These are phyloP conservation scores for Hecatera dysodea DNA, from an alignment of 2,888 invertebrate genomes.

Conservation along the genomic window DNA sequence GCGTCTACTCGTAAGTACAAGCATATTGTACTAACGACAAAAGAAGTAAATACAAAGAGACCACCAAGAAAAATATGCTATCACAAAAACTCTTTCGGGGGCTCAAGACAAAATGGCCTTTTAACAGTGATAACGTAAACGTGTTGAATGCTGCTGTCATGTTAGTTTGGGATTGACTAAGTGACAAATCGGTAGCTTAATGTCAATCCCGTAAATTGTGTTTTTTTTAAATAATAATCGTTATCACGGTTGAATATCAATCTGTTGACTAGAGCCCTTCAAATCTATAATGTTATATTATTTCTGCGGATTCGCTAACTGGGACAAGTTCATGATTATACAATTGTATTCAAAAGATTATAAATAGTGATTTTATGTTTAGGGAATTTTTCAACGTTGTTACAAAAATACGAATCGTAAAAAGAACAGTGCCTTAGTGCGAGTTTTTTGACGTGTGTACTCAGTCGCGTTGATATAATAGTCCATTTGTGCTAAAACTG, in stretches of 20 bases:
- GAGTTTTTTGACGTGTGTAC: too few relatives aligned
- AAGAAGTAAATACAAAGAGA: neutral
- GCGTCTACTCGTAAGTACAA: too few relatives aligned
- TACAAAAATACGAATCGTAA: neutral
- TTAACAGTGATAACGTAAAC: too few relatives aligned
- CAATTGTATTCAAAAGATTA: neutral
- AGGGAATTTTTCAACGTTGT: neutral
- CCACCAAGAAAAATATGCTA: neutral
- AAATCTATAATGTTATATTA: neutral
- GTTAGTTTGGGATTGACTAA: neutral
- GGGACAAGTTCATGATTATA: neutral
- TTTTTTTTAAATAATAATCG: neutral
- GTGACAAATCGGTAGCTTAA: neutral
- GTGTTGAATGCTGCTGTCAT: too few relatives aligned
- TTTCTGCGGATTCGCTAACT: neutral
- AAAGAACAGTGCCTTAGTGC: neutral
- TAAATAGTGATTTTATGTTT: neutral
- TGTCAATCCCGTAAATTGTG: neutral
- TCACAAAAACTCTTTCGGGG: neutral
- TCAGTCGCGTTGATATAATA: too few relatives aligned
- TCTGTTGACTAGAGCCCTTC: neutral
- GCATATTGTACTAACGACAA: neutral
- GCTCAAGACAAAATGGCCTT: neutral
- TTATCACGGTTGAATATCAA: too few relatives aligned
- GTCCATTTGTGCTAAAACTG: too few relatives aligned